phyloP scores from a whole-genome alignment of 2,888 invertebrate genomes.

The Harpalus rubripes region DNA sequence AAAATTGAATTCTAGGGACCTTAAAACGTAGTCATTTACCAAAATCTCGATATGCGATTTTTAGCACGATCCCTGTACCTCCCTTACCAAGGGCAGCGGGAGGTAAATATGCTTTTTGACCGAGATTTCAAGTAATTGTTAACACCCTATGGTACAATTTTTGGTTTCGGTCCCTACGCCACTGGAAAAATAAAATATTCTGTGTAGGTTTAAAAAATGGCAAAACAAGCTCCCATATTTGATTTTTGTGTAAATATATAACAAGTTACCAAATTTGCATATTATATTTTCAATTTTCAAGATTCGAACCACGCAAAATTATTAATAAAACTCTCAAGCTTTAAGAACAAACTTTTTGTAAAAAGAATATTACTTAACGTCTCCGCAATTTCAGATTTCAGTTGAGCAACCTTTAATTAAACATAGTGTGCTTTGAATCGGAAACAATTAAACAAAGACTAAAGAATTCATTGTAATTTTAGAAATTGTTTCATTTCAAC shows the following conservation, averaged over 20 bases:
- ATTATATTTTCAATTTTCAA: not conserved
- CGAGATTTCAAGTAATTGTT: too few relatives aligned
- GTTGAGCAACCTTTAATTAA: constrained; percentile 7
- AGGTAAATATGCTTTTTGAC: too few relatives aligned
- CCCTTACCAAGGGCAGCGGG: too few relatives aligned
- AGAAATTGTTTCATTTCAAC: constrained; percentile 9
- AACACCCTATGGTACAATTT: too few relatives aligned
- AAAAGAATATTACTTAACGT: not conserved
- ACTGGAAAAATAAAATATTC: not conserved
- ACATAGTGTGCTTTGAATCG: constrained; percentile 43
- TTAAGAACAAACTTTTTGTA: not conserved
- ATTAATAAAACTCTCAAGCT: not conserved
- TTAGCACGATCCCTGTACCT: too few relatives aligned
- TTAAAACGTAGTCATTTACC: too few relatives aligned
- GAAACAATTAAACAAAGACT: constrained; percentile 41
- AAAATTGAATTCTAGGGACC: too few relatives aligned
- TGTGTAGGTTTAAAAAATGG: not conserved
- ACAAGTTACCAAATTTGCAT: not conserved
- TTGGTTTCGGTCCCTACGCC: not conserved
- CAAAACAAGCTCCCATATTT: not conserved
- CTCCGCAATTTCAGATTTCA: not conserved
- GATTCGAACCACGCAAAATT: not conserved
- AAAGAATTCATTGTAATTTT: constrained; percentile 24
- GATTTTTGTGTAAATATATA: not conserved
- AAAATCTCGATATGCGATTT: too few relatives aligned